Evolutionary conservation across 2,888 invertebrate genomes (phyloP).

Genomic region (Cremastobaeus sp.): DNA sequence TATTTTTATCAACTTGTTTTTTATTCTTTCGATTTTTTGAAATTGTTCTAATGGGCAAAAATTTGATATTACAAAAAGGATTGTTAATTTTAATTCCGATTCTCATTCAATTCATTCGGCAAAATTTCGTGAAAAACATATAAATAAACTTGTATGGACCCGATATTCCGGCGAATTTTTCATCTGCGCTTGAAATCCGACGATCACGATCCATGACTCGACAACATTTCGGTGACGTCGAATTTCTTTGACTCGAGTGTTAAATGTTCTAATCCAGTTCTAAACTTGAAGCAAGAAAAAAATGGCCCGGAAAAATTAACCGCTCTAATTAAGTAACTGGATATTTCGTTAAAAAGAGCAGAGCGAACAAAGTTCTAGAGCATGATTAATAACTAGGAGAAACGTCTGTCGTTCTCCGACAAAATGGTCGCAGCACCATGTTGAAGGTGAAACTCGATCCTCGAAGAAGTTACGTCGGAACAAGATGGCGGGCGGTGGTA

Average conservation of each 20-base stretch:
- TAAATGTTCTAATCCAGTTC: slow-evolving; percentile 20
- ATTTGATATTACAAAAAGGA: too few relatives aligned
- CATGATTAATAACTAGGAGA: slow-evolving; percentile 61
- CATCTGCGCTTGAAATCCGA: too few relatives aligned
- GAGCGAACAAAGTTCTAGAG: slow-evolving; percentile 29
- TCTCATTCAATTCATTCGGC: too few relatives aligned
- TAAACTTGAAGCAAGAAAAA: slow-evolving; percentile 10
- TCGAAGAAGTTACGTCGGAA: slow-evolving; percentile 29
- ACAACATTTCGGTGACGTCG: not conserved
- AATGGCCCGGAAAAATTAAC: slow-evolving; percentile 1
- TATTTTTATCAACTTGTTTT: too few relatives aligned
- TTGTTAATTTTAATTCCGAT: too few relatives aligned
- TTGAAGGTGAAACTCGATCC: slow-evolving; percentile 58
- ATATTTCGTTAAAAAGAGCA: slow-evolving; percentile 8
- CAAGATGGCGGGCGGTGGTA: slow-evolving; percentile 56
- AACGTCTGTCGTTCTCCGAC: slow-evolving; percentile 50
- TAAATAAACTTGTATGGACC: too few relatives aligned
- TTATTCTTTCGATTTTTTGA: too few relatives aligned
- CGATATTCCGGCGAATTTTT: too few relatives aligned
- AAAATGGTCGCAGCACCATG: slow-evolving; percentile 60
- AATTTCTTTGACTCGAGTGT: not conserved
- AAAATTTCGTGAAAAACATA: too few relatives aligned
- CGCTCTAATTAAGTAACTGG: slow-evolving; percentile 23
- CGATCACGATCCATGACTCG: slow-evolving; percentile 13
- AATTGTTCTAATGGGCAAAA: too few relatives aligned